phyloP scores from a whole-genome alignment of 2,113 vertebrate genomes.

The Geothlypis trichas region DNA sequence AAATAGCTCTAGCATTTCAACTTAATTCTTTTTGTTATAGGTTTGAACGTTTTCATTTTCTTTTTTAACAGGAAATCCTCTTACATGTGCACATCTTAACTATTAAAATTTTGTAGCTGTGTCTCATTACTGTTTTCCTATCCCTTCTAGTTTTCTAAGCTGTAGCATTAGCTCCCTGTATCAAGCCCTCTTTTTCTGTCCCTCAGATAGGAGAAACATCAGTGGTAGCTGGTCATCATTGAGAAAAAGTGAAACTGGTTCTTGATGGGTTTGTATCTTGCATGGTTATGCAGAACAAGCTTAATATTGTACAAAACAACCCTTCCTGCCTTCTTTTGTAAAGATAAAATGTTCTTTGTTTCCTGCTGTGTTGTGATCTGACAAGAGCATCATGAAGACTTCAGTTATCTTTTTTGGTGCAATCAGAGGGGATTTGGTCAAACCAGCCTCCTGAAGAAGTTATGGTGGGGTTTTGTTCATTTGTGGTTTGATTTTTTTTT shows the following conservation, averaged over 20 bases:
- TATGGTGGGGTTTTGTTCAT: not conserved
- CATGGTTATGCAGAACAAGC: not conserved
- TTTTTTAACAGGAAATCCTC: not conserved
- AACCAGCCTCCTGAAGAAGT: not conserved
- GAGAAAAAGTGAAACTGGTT: not conserved
- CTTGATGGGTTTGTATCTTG: not conserved
- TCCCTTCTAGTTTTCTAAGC: not conserved
- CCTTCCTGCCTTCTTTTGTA: not conserved
- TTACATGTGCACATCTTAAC: not conserved
- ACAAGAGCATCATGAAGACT: not conserved
- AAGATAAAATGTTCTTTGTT: slow-evolving; percentile 10
- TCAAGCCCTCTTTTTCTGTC: not conserved
- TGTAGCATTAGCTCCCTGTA: not conserved
- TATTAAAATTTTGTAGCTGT: not conserved
- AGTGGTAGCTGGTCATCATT: not conserved
- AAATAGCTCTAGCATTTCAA: not conserved
- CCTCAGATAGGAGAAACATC: not conserved
- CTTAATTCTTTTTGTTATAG: not conserved
- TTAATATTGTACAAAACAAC: not conserved
- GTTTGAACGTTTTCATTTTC: not conserved
- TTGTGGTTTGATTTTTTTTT: not conserved
- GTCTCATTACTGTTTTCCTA: not conserved
- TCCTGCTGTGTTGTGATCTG: not conserved
- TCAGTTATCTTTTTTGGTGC: not conserved
- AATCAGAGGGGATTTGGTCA: not conserved